Base-by-base conservation (phyloP, 2,888 invertebrate species). In the Tortricodes alternella region DNA sequence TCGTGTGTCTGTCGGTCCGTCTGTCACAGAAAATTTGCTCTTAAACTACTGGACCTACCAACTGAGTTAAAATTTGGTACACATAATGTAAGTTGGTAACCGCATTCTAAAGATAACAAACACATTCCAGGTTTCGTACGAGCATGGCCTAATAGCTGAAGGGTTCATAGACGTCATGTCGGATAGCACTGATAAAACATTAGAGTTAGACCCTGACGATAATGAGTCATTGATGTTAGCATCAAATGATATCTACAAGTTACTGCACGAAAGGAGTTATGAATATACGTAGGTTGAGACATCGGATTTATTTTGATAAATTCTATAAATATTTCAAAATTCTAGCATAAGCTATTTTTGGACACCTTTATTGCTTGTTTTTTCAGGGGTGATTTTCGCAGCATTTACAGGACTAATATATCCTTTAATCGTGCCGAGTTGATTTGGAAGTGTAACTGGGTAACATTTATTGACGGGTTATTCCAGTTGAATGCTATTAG, bases 381-480 rank as follows among this genome's bases (percentile, higher is more conserved):
- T 52, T 59, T n/a, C 46, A 63, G 63, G 11, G 61, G 53, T 0
- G 51, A 51, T 11, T 63, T 62, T 53, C 39, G 57, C 13, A 53
- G 51, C 35, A 60, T 63, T 19, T 18, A 19, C 7, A 49, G 34
- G 19, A 13, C 46, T 1, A 35, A 46, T 16, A 8, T 15, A 8
- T 23, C 49, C 0, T 24, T 53, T 15, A 19, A 32, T 19, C n/a
- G 44, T 7, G 58, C 58, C 7, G 23, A 58, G 18, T 16, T 58
- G 13, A 15, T 49, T n/a, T 58, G 53, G 58, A 18, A 38, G 18
- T 23, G 49, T 7, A 53, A 53, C 29, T 58, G 58, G 58, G 53
- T 58, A 7, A 58, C 59, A n/a, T 34, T 59, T n/a, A 53, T 59
- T 6, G 59, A 59, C 35, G 53, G 59, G 6, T 24, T 59, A n/a